phyloP scores from a whole-genome alignment of 2,888 invertebrate species.

The Gandaritis pyraliata region DNA sequence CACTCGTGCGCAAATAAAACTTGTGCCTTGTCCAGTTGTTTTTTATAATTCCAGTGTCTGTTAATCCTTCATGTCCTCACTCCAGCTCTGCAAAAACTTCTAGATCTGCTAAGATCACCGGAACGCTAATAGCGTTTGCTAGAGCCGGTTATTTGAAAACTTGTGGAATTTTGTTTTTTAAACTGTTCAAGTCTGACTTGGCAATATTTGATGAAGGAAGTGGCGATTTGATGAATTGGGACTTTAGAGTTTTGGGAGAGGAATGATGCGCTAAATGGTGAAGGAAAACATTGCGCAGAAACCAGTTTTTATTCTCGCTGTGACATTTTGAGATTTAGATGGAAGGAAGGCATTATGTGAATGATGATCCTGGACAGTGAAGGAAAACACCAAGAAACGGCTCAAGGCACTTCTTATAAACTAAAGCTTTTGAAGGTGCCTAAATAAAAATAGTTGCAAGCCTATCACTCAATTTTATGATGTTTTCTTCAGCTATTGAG shows the following conservation, averaged over 20 bases:
- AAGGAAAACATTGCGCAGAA: neutral
- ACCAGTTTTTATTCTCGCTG: neutral
- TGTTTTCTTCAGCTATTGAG: too few species aligned
- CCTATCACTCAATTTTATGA: too few species aligned
- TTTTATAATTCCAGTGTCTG: too few species aligned
- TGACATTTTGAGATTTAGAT: too few species aligned
- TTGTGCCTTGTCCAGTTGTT: too few species aligned
- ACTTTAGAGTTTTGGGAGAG: neutral
- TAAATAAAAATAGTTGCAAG: too few species aligned
- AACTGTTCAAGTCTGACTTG: slow-evolving; percentile 40
- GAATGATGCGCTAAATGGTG: neutral
- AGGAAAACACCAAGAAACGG: too few species aligned
- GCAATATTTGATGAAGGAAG: slow-evolving; percentile 36
- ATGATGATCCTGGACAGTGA: too few species aligned
- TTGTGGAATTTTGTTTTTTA: slow-evolving; percentile 55
- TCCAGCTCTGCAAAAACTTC: slow-evolving; percentile 44
- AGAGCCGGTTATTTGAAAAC: slow-evolving; percentile 60
- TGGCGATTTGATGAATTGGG: slow-evolving; percentile 6
- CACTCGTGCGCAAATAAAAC: too few species aligned
- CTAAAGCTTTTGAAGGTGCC: too few species aligned
- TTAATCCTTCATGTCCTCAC: slow-evolving; percentile 16
- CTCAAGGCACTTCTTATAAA: too few species aligned
- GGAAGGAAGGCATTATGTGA: too few species aligned
- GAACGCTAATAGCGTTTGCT: slow-evolving; percentile 58
- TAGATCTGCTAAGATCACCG: slow-evolving; percentile 55